Conservation (phyloP, 2,113 vertebrate species). For the Pantherophis guttatus region DNA sequence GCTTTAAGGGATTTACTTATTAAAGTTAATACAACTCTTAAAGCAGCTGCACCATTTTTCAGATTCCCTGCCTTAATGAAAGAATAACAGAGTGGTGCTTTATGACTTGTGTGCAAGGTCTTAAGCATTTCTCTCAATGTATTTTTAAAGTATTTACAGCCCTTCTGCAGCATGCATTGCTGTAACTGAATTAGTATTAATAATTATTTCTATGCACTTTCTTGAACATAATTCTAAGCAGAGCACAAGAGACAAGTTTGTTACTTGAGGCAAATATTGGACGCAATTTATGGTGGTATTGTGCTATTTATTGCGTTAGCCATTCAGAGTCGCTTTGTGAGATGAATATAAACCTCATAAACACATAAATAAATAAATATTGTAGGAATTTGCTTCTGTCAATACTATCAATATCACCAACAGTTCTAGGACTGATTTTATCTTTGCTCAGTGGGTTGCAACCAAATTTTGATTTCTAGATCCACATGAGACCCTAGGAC, state of each 20-base stretch:
- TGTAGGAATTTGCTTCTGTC: neutral
- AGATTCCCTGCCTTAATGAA: neutral
- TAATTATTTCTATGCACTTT: neutral
- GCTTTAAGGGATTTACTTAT: neutral
- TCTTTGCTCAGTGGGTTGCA: neutral
- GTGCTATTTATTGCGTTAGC: neutral
- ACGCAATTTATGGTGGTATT: too few species aligned
- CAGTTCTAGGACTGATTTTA: neutral
- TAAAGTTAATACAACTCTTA: neutral
- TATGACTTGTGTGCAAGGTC: neutral
- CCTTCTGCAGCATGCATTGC: neutral
- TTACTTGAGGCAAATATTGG: too few species aligned
- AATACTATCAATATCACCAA: neutral
- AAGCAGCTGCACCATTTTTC: neutral
- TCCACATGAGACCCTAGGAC: neutral
- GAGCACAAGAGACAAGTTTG: too few species aligned
- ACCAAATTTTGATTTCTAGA: neutral
- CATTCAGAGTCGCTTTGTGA: neutral
- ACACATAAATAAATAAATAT: neutral
- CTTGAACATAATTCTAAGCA: neutral
- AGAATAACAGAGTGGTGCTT: neutral
- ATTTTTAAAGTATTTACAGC: neutral
- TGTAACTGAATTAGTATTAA: neutral
- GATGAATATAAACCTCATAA: neutral
- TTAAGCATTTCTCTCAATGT: neutral